phyloP scores from a whole-genome alignment of 2,888 invertebrate species.

The Laothoe populi region DNA sequence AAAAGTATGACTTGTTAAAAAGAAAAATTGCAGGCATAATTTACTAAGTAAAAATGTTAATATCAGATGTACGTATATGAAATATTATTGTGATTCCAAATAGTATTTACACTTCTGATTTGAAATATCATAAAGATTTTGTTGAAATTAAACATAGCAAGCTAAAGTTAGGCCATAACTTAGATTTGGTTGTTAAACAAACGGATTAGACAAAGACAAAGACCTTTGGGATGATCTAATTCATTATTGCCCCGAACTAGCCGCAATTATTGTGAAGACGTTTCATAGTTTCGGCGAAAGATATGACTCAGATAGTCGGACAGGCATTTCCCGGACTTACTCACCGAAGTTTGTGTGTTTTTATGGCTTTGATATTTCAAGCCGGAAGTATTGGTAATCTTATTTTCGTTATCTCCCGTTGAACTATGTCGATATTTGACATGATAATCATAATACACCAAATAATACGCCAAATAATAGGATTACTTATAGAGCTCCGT shows the following conservation, averaged over 20 bases:
- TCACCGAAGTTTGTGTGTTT: conserved; percentile 30
- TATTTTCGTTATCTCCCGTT: neutral
- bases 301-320: conserved; percentile 63
- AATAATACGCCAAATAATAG: neutral
- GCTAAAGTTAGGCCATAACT: neutral
- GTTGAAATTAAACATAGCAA: neutral
- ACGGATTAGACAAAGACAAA: conserved; percentile 23
- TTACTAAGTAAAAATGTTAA: no score
- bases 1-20: no score
- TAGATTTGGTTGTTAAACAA: neutral
- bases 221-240: conserved; percentile 38
- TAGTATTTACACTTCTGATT: neutral
- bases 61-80: no score
- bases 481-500: no score
- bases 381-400: conserved; percentile 12
- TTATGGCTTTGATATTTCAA: conserved; percentile 31
- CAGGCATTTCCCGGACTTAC: conserved; percentile 52
- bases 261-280: conserved; percentile 49
- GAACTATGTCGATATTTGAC: no score
- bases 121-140: no score
- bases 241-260: conserved; percentile 45
- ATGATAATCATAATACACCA: neutral
- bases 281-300: conserved; percentile 74
- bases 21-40: no score
- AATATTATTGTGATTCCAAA: neutral